Evolutionary conservation across 2,113 vertebrate genomes (phyloP).

Genomic region (Toxostoma redivivum): DNA sequence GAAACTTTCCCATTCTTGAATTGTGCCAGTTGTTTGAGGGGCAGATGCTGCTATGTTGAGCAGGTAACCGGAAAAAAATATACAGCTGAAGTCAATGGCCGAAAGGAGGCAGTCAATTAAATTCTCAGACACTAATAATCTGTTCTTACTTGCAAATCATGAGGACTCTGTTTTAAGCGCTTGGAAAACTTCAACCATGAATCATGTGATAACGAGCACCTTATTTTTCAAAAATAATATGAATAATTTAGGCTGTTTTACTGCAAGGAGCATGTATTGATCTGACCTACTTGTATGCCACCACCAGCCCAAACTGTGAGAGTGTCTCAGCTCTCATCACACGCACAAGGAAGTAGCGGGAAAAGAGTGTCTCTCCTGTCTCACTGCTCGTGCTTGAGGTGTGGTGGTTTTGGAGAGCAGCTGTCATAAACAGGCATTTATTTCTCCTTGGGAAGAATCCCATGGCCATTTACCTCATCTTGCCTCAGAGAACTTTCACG

Average conservation of each 20-base stretch:
- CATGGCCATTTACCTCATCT: background rate
- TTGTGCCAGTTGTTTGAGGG: background rate
- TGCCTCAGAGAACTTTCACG: background rate
- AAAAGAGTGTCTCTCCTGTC: background rate
- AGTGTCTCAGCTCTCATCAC: background rate
- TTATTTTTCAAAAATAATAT: constrained; percentile 22
- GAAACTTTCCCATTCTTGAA: background rate
- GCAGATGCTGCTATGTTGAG: background rate
- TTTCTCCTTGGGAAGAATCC: background rate
- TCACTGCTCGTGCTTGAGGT: background rate
- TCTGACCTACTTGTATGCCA: background rate
- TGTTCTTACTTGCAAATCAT: constrained; percentile 32
- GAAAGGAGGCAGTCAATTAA: constrained; percentile 22
- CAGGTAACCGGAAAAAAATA: constrained; percentile 23
- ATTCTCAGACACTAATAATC: constrained; percentile 27
- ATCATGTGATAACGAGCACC: background rate
- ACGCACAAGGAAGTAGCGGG: accelerated
- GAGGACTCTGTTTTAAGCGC: background rate
- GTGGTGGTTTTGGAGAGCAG: background rate
- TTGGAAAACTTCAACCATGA: constrained; percentile 10
- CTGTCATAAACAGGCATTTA: background rate
- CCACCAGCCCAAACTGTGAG: background rate
- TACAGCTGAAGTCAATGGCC: background rate
- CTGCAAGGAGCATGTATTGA: background rate
- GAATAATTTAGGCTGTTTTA: constrained; percentile 36